phyloP scores from a whole-genome alignment of 37 sponge, comb jelly and placozoan genomes.

The Halisarca cf. caerulea region DNA sequence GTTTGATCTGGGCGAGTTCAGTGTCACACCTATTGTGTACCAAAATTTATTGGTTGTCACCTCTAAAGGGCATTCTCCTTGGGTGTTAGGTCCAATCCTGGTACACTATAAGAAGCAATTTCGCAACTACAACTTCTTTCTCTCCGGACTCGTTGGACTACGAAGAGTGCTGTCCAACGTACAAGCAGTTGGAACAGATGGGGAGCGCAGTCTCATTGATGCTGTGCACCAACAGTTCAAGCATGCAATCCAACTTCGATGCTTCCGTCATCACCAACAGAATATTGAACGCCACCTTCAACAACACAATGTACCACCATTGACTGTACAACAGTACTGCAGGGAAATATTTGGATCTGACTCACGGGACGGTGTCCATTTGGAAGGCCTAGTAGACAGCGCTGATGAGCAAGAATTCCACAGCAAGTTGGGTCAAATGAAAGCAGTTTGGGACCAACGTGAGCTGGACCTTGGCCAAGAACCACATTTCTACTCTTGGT shows the following conservation, averaged over 20 bases:
- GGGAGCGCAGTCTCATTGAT: slow-evolving; percentile 7
- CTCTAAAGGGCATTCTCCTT: no score
- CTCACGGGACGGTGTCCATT: not conserved
- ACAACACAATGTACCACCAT: not conserved
- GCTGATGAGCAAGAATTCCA: not conserved
- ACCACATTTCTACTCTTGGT: not conserved
- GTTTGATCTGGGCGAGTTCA: no score
- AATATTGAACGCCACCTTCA: slow-evolving; percentile 17
- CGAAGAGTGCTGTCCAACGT: not conserved
- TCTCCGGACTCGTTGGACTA: slow-evolving; percentile 9
- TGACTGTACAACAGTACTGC: not conserved
- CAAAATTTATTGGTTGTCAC: no score
- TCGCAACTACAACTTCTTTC: slow-evolving; percentile 23
- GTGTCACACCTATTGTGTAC: no score
- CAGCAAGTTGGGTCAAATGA: not conserved
- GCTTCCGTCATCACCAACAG: slow-evolving; percentile 24
- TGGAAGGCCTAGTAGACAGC: not conserved
- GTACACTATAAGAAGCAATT: no score
- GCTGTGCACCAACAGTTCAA: not conserved
- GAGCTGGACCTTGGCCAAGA: not conserved
- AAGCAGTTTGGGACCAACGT: not conserved
- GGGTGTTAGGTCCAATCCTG: no score
- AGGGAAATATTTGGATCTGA: not conserved
- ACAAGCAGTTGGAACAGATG: slow-evolving; percentile 26
- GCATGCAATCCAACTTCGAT: not conserved